Evolutionary conservation across 2,888 invertebrate species (phyloP).

Genomic region (Parthenolecanium corni): DNA sequence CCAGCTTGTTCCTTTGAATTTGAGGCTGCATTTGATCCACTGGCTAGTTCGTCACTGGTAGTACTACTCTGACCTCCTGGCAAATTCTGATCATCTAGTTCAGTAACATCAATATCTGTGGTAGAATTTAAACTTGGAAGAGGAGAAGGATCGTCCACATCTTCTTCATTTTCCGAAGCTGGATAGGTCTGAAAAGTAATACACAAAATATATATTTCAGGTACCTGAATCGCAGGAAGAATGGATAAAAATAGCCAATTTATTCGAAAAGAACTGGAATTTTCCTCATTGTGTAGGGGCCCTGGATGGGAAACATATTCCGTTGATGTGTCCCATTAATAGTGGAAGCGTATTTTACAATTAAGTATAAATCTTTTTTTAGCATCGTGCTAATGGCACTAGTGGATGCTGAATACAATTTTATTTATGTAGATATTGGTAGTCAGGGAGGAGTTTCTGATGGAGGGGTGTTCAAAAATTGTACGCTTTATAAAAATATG

Average conservation of each 20-base stretch:
- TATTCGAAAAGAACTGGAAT: constrained; percentile 19
- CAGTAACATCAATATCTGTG: too few relatives aligned
- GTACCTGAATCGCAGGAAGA: neutral
- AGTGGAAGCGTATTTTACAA: constrained; percentile 21
- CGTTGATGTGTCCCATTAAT: constrained; percentile 5
- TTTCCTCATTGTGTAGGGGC: constrained; percentile 23
- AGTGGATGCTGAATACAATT: constrained; percentile 22
- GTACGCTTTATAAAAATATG: constrained; percentile 23
- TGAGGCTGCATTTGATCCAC: too few relatives aligned
- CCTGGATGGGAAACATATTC: constrained; percentile 28
- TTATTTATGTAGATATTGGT: constrained; percentile 19
- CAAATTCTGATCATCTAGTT: too few relatives aligned
- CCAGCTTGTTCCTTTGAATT: too few relatives aligned
- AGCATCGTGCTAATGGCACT: constrained; percentile 27
- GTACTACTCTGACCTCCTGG: too few relatives aligned
- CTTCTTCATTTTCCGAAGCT: too few relatives aligned
- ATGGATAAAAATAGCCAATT: constrained; percentile 10
- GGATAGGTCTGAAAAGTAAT: too few relatives aligned
- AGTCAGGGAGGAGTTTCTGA: constrained; percentile 22
- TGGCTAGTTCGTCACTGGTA: too few relatives aligned
- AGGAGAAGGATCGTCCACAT: too few relatives aligned
- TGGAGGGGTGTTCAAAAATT: constrained; percentile 19
- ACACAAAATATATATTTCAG: constrained; percentile 14
- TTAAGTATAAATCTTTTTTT: constrained; percentile 24
- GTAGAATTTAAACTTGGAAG: too few relatives aligned